phyloP scores from a whole-genome alignment of 92 coral and sea anemone species.

The Palythoa grandis region DNA sequence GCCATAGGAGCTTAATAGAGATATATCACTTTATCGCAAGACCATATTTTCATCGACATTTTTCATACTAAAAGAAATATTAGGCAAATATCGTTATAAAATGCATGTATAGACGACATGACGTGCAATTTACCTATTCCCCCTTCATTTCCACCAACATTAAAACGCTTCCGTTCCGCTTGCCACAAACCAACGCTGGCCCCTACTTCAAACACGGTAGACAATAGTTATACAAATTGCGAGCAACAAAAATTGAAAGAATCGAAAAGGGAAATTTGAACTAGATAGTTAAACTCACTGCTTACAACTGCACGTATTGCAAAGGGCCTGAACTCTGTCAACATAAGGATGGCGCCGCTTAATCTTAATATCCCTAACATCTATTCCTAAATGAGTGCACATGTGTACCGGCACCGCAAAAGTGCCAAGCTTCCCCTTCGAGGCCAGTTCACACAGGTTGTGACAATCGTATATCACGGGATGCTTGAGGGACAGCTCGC shows the following conservation, averaged over 20 bases:
- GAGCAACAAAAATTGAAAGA: slow-evolving; percentile 23
- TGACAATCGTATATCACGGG: no score
- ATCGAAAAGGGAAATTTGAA: slow-evolving; percentile 17
- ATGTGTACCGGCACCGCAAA: no score
- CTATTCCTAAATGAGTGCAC: slow-evolving; percentile 31
- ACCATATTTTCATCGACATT: slow-evolving; percentile 14
- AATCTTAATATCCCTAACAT: slow-evolving; percentile 27
- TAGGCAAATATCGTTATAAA: slow-evolving; percentile 13
- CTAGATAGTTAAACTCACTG: no score
- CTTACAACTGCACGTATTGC: slow-evolving; percentile 48
- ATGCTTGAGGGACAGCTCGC: no score
- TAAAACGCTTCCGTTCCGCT: slow-evolving; percentile 8
- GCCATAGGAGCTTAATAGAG: slow-evolving; percentile 14
- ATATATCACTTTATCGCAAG: slow-evolving; percentile 20
- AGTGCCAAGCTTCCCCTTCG: no score
- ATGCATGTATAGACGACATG: not conserved
- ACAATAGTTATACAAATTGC: slow-evolving; percentile 28
- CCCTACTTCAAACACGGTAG: slow-evolving; percentile 28
- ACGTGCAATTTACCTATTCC: slow-evolving; percentile 12
- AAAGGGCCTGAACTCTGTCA: slow-evolving; percentile 46
- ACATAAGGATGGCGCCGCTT: slow-evolving; percentile 52
- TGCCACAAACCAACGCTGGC: slow-evolving; percentile 31
- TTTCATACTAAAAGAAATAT: not conserved
- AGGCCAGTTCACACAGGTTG: no score
- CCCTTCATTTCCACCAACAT: slow-evolving; percentile 21